phyloP scores from a whole-genome alignment of 2,113 vertebrate genomes.

The Aldabrachelys gigantea region DNA sequence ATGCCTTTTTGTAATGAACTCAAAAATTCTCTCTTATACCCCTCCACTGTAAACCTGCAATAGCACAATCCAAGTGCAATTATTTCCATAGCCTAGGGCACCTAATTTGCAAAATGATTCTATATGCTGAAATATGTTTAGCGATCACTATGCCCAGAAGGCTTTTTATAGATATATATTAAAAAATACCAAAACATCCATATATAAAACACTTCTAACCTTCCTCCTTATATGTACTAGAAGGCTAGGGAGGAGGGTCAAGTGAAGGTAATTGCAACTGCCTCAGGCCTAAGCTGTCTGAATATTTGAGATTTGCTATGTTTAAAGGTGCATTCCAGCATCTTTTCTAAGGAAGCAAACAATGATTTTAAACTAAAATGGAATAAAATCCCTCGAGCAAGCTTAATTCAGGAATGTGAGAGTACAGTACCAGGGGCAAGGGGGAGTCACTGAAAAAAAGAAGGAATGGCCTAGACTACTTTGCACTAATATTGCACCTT shows the following conservation, averaged over 20 bases:
- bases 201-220: neutral
- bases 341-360: neutral
- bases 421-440: neutral
- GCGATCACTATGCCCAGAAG: neutral
- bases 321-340: neutral
- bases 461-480: neutral
- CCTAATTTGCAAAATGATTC: neutral
- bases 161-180: neutral
- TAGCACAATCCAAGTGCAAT: neutral
- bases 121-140: neutral
- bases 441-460: neutral
- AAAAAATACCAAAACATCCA: neutral
- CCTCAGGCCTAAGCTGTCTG: neutral
- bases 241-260: neutral
- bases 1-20: neutral
- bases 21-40: neutral
- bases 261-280: neutral
- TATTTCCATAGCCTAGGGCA: neutral
- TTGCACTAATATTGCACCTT: neutral
- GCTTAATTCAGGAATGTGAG: neutral
- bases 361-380: neutral
- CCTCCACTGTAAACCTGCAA: neutral
- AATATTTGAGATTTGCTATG: neutral
- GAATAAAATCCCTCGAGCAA: slow-evolving; percentile 14
- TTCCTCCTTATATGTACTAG: neutral